Percentiles rank a stretch among this genome's conserved stretches.
Conservation (phyloP, 2,888 invertebrate species). For the Nyleta sp. region DNA sequence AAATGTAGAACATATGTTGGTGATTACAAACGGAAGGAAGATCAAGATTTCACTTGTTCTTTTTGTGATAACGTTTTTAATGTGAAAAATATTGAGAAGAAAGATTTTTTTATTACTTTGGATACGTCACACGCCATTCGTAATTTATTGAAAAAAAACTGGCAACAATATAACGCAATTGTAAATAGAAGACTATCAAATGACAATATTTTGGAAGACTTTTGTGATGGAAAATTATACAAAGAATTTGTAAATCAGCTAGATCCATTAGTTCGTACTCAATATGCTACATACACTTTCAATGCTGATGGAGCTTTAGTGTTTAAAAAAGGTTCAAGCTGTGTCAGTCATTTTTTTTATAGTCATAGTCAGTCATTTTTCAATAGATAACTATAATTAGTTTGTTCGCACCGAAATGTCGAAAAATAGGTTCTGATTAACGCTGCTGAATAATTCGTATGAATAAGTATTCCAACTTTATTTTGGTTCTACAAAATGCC, state of each 20-base stretch:
- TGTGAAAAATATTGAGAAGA: constrained; percentile 7
- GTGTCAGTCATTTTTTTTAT: no score
- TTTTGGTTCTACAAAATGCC: no score
- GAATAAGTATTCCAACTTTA: no score
- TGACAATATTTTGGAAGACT: constrained; percentile 1
- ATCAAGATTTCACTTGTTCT: not conserved
- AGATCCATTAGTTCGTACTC: constrained; percentile 5
- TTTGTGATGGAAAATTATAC: constrained; percentile 52
- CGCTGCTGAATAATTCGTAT: no score
- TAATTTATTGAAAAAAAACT: constrained; percentile 19
- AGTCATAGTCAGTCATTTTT: no score
- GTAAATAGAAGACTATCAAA: constrained; percentile 13
- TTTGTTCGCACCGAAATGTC: no score
- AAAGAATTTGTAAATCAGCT: constrained; percentile 36
- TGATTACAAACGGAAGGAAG: constrained; percentile 21
- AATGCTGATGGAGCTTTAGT: constrained; percentile 26
- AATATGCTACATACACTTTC: constrained; percentile 23
- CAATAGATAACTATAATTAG: no score
- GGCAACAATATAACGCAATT: constrained; percentile 10
- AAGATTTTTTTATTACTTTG: constrained; percentile 33
- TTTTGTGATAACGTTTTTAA: constrained; percentile 16
- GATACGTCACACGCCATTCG: constrained; percentile 12
- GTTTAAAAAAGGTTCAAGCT: no score
- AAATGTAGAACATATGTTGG: constrained; percentile 37
- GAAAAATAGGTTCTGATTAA: no score